phyloP scores from a whole-genome alignment of 1,140 invertebrate genomes.

The Drosophila suzukii region DNA sequence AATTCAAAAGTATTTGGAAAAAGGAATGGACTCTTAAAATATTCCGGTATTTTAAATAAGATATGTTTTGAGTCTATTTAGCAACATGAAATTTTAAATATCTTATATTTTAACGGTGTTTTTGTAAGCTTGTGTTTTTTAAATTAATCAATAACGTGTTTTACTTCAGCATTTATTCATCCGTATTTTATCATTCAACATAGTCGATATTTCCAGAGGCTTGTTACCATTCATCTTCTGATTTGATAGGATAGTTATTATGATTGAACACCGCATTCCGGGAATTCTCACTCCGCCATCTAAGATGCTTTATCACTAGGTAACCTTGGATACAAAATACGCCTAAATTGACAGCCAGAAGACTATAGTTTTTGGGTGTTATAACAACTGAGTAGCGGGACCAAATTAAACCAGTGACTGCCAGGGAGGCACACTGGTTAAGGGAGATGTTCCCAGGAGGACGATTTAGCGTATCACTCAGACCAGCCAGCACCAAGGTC shows the following conservation, averaged over 20 bases:
- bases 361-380: constrained; percentile 62
- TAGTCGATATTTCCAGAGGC: background rate
- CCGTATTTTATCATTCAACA: too few species aligned
- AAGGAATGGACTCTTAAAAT: too few species aligned
- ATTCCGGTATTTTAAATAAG: too few species aligned
- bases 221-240: constrained; percentile 34
- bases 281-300: constrained; percentile 33
- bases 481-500: constrained; percentile 50
- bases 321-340: constrained; percentile 47
- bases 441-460: constrained; percentile 49
- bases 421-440: constrained; percentile 44
- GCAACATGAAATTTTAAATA: too few species aligned
- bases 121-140: too few species aligned
- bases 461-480: constrained; percentile 54
- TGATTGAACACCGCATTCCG: constrained; percentile 16
- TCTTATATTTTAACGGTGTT: too few species aligned
- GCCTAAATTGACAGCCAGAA: constrained; percentile 53
- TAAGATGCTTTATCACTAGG: constrained; percentile 41
- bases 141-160: too few species aligned
- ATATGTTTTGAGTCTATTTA: too few species aligned
- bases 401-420: constrained; percentile 56
- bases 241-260: background rate
- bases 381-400: constrained; percentile 63
- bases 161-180: too few species aligned
- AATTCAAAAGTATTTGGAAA: too few species aligned